Evolutionary conservation across 2,797 vertebrate species (phyloP).

Genomic region (Parambassis ranga): DNA sequence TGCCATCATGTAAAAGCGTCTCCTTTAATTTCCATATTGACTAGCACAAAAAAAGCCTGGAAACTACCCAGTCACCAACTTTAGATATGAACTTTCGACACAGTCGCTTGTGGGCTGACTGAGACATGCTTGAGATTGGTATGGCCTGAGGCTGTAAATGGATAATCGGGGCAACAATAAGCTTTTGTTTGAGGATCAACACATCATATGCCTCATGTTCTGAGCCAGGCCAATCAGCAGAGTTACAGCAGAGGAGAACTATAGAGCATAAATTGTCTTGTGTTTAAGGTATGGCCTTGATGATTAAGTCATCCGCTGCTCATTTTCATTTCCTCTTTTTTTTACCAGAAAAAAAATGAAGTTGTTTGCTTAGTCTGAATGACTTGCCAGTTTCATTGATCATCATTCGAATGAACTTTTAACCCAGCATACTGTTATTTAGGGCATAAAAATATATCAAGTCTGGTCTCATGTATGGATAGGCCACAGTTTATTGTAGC

Average conservation of each 20-base stretch:
- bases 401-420: not conserved
- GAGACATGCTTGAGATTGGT: slow-evolving; percentile 59
- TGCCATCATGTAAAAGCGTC: not conserved
- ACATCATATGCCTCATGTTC: slow-evolving; percentile 73
- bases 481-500: not conserved
- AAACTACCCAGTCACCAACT: slow-evolving; percentile 7
- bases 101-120: slow-evolving; percentile 30
- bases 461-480: not conserved
- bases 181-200: slow-evolving; percentile 77
- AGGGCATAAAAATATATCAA: too few species aligned
- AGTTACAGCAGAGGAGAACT: slow-evolving; percentile 38
- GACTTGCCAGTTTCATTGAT: slow-evolving; percentile 15
- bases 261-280: slow-evolving; percentile 45
- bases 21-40: not conserved
- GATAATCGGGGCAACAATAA: slow-evolving; percentile 70
- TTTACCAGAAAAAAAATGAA: slow-evolving; percentile 12
- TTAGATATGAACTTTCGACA: slow-evolving; percentile 45
- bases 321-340: slow-evolving; percentile 59
- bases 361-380: slow-evolving; percentile 14
- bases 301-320: slow-evolving; percentile 1
- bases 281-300: slow-evolving; percentile 18
- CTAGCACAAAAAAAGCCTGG: not conserved
- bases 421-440: not conserved
- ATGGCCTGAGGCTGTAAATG: slow-evolving; percentile 58
- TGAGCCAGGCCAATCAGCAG: slow-evolving; percentile 29